Base-by-base conservation (phyloP, 2,113 vertebrate genomes). In the Colius striatus region DNA sequence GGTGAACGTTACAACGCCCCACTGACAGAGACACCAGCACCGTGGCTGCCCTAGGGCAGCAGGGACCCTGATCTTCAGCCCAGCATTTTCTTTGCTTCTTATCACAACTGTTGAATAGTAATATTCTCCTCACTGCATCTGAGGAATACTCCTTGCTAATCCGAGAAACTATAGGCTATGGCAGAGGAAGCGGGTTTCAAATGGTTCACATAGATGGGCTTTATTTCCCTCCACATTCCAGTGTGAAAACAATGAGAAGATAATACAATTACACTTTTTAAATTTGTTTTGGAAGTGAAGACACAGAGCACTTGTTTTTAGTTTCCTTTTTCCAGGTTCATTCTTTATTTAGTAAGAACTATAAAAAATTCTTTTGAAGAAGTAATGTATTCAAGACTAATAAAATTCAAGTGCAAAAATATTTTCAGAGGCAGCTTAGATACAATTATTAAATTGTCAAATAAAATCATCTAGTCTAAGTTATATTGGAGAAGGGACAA, bases 331-430 rank as follows among this genome's bases (percentile, higher is more conserved):
- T 47, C 45, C 63, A 77, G 23, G 43, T 62, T 87, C 41, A 88
- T 76, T 47, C 54, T 66, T 85, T 73, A 77, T 80, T 85, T 83
- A 80, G 23, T 22, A 80, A 76, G 36, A 86, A 74, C 25, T 43
- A 71, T 30, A 86, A 94, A 94, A 93, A 80, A 83, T n/a, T 80
- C 20, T 77, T 85, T 67, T 88, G 32, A 83, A 85, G 41, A 80
- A 92, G 25, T 58, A 92, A 83, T 53, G 60, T 48, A 83, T 85
- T 83, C 55, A 54, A 83, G 41, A 61, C 15, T 75, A 95, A 85
- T 91, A 73, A 93, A 94, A 84, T 74, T 27, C 65, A 87, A 92
- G 26, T n/a, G 60, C 30, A 90, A 95, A 95, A 96, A 77, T 83
- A 85, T 83, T 95, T 92, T 77, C 80, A 88, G 81, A 86, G 32